Percentiles rank a stretch among this genome's conserved stretches.
Conservation (phyloP, 30 jellyfish, hydroid and myxozoan species). For the Pseudorhiza aurosa region DNA sequence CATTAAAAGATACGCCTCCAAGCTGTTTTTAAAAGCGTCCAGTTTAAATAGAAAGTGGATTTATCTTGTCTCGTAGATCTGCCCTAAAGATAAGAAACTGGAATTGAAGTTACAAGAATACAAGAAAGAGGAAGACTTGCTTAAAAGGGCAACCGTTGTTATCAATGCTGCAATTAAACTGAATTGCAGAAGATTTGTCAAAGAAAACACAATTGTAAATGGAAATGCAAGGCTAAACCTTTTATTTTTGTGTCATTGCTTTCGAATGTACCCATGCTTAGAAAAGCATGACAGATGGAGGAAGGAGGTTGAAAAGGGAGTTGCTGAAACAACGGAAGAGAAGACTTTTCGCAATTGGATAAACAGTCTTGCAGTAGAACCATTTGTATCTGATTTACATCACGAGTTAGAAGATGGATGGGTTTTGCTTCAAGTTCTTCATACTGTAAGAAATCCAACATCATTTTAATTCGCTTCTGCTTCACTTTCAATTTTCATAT, state of each 20-base stretch:
- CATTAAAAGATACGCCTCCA: too few relatives aligned
- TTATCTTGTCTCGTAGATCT: slow-evolving; percentile 35
- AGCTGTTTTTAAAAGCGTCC: too few relatives aligned
- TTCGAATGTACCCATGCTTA: slow-evolving; percentile 72
- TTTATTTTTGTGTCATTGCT: slow-evolving; percentile 73
- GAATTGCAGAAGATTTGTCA: slow-evolving; percentile 58
- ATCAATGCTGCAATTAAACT: slow-evolving; percentile 49
- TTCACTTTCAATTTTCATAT: too few relatives aligned
- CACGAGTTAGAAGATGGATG: slow-evolving; percentile 73
- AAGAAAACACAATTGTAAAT: slow-evolving; percentile 59
- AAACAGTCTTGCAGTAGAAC: slow-evolving; percentile 88
- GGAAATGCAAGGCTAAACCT: slow-evolving; percentile 66
- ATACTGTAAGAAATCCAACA: slow-evolving; percentile 27
- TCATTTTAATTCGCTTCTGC: too few relatives aligned
- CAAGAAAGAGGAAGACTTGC: slow-evolving; percentile 21
- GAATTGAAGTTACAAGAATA: background rate
- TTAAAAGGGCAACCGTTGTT: slow-evolving; percentile 58
- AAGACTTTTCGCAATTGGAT: slow-evolving; percentile 83
- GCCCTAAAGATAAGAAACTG: slow-evolving; percentile 13
- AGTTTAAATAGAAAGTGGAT: too few relatives aligned
- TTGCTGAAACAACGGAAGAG: slow-evolving; percentile 75
- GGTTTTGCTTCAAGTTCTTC: slow-evolving; percentile 63
- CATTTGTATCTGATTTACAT: slow-evolving; percentile 67
- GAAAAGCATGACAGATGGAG: slow-evolving; percentile 26
- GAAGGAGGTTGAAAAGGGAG: slow-evolving; percentile 13